A percentile compares a stretch with the other conserved stretches of the same genome.
phyloP scores from a whole-genome alignment of 2,113 vertebrate species.

The Anolis carolinensis region DNA sequence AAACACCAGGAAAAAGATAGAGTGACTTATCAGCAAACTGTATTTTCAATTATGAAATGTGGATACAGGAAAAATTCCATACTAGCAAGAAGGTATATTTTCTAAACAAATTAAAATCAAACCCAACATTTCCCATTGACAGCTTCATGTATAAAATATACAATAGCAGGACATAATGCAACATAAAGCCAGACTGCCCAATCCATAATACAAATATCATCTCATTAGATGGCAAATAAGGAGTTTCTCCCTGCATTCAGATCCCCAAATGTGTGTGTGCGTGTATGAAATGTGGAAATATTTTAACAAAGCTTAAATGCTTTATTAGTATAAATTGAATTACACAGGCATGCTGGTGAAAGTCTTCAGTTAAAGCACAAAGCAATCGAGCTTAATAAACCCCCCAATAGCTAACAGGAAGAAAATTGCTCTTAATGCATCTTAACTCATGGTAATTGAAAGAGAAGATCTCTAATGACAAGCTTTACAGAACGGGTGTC shows the following conservation, averaged over 20 bases:
- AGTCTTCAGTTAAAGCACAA: conserved; percentile 6
- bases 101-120: conserved; percentile 15
- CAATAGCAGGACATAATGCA: neutral
- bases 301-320: conserved; percentile 30
- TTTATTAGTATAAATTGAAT: conserved; percentile 36
- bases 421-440: conserved; percentile 11
- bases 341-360: conserved; percentile 9
- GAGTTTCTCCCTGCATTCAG: neutral
- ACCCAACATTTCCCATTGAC: neutral
- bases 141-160: conserved; percentile 20
- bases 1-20: neutral
- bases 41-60: neutral
- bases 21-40: accelerated
- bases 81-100: neutral
- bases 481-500: conserved; percentile 8
- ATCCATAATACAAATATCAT: neutral
- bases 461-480: conserved; percentile 22
- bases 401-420: conserved; percentile 34
- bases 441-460: conserved; percentile 25
- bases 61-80: neutral
- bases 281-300: neutral
- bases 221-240: conserved; percentile 36
- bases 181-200: neutral
- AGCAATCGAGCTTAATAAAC: conserved; percentile 22
- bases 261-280: neutral